Evolutionary conservation across 2,113 vertebrate species (phyloP), one percentile per base, ranked within the genome.

Genomic region (Hyaena hyaena): DNA sequence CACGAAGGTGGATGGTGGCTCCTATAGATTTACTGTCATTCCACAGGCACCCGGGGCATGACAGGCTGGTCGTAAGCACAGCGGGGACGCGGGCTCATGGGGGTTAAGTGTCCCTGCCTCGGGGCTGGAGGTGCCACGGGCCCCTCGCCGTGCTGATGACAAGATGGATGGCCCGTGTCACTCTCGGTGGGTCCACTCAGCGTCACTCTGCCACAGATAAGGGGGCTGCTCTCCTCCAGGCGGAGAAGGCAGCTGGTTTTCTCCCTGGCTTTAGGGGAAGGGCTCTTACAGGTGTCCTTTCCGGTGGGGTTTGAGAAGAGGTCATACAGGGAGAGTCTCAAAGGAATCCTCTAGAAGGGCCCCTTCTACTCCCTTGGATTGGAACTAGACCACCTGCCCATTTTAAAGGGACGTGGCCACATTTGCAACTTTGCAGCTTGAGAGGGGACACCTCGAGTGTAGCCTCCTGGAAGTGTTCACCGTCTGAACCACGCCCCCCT

Each of bases 101-200:
- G 99, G 99, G 99, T 99, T 98, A 99, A 99, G 99, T 98, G 98
- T 98, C 98, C 98, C 98, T 99, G 98, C 98, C 98, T 98, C 97
- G 98, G 98, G 98, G 98, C 73, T 97, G 94, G 98, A 98, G 98
- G 98, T 98, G 98, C 93, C 98, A 97, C 96, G 98, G 97, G 98
- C 98, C 98, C 98, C 98, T 99, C 98, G 98, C 97, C 4, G 69
- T 96, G 97, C 98, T 97, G 99, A 99, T 98, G 99, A 99, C 99
- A 99, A 98, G 99, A 99, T 99, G 99, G 99, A 99, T 99, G 98
- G 98, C 98, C 98, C 91, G 76, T 99, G 99, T 99, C 99, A 99
- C 98, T 99, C 99, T 99, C 99, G 98, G 98, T 98, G 98, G 98
- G 98, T 98, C 98, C 98, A 98, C 98, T 98, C 98, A 98, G 98